These are phyloP conservation scores for Dicrurus megarhynchus DNA, from an alignment of 2,113 vertebrate species.

Conservation along the genomic window DNA sequence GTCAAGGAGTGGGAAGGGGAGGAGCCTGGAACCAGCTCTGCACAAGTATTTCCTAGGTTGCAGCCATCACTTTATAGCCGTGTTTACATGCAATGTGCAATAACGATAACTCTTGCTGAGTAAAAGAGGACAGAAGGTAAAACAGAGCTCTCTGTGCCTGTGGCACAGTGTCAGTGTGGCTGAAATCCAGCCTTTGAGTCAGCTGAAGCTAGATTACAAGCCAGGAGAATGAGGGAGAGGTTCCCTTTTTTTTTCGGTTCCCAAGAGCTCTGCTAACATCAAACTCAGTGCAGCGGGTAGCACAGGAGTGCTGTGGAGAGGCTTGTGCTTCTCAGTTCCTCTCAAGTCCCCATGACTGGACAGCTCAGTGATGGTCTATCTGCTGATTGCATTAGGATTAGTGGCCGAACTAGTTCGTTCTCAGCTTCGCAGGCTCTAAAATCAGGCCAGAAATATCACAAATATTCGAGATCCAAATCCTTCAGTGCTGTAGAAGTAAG, in stretches of 20 bases:
- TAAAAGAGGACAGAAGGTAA: not conserved
- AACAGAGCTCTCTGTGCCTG: not conserved
- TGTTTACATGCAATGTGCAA: not conserved
- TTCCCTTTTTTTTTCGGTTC: not conserved
- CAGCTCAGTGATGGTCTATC: not conserved
- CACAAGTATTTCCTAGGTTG: not conserved
- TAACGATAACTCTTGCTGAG: not conserved
- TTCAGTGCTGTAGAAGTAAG: not conserved
- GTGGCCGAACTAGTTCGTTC: not conserved
- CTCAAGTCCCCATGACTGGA: fast-evolving
- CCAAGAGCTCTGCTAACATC: not conserved
- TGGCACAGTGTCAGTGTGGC: not conserved
- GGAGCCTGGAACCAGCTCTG: not conserved
- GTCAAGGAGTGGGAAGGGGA: not conserved
- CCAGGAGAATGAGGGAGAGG: not conserved
- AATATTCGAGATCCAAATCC: not conserved
- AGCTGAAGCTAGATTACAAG: not conserved
- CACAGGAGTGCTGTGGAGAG: not conserved
- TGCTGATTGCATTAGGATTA: not conserved
- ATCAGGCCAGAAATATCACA: not conserved
- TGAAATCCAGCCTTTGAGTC: not conserved
- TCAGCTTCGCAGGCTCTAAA: not conserved
- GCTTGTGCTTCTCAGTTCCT: too few relatives aligned
- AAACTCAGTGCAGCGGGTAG: fast-evolving
- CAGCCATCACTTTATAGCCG: not conserved